Conservation (phyloP, 2,797 vertebrate genomes). For the Gymnoscopelus microlampas region DNA sequence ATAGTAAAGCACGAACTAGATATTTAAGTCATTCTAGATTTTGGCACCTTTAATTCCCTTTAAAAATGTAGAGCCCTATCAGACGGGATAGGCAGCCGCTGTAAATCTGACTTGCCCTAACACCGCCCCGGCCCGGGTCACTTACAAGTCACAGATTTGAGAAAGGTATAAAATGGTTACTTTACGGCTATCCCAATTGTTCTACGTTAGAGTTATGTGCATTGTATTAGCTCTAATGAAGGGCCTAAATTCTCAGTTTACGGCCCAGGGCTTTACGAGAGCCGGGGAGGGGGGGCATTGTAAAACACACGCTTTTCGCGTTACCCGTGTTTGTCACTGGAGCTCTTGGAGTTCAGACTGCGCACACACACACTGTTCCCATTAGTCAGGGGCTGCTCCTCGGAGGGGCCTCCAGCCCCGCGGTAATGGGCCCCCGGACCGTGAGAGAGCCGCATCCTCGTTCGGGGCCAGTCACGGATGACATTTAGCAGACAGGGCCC, state of each 20-base stretch:
- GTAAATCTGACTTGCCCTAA: slow-evolving; percentile 82
- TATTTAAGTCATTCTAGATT: slow-evolving; percentile 82
- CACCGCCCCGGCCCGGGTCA: slow-evolving; percentile 79
- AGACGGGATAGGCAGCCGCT: slow-evolving; percentile 64
- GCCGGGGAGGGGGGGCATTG: slow-evolving; percentile 76
- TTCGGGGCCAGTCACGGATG: slow-evolving; percentile 67
- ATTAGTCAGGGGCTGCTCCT: slow-evolving; percentile 81
- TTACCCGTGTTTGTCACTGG: slow-evolving; percentile 81
- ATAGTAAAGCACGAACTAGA: slow-evolving; percentile 76
- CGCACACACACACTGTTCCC: slow-evolving; percentile 78
- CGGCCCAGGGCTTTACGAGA: slow-evolving; percentile 80
- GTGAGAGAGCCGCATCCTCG: slow-evolving; percentile 68
- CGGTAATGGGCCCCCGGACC: slow-evolving; percentile 65
- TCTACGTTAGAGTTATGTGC: slow-evolving; percentile 86
- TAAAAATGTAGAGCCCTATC: slow-evolving; percentile 78
- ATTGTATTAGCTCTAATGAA: slow-evolving; percentile 89
- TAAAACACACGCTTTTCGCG: slow-evolving; percentile 86
- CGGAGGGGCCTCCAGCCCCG: slow-evolving; percentile 65
- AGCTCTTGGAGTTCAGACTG: slow-evolving; percentile 77
- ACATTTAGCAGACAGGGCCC: slow-evolving; percentile 78
- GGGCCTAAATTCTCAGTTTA: slow-evolving; percentile 86
- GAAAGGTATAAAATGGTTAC: slow-evolving; percentile 83
- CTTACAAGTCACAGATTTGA: slow-evolving; percentile 83
- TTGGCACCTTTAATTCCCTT: slow-evolving; percentile 84
- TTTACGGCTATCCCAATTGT: slow-evolving; percentile 88